Evolutionary conservation across 1,140 invertebrate species (phyloP), one percentile per base, ranked within the genome.

Genomic region (Trichoplusia ni): DNA sequence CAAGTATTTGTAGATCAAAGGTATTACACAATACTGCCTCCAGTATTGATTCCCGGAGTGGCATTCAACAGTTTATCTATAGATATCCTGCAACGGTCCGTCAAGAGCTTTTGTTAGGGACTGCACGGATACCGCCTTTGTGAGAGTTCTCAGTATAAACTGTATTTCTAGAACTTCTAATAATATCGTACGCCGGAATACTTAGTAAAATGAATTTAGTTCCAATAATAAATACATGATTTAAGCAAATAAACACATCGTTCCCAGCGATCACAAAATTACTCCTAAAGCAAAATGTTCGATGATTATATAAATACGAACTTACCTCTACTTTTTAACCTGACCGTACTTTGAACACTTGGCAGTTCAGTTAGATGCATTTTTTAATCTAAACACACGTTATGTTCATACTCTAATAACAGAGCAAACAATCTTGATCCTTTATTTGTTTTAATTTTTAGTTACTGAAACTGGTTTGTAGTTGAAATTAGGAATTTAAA

Each of bases 341-440:
- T 53, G 64, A 74, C 79, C 31, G 73, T 85, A 81, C 82, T 46
- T 61, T 13, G 8, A 58, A 56, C 69, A 72, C 70, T 76, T 70
- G 68, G 62, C 73, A 67, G 47, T 63, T 66, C 35, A 47, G 61
- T 63, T 72, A 59, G 59, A 69, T 60, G 68, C 72, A 77, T 75
- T 84, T 83, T 84, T 81, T 81, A 82, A 74, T 71, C 73, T 67
- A 68, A 54, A 69, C 74, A 74, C 71, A 69, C 60, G 59, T 67
- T 62, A 71, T 67, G 47, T 53, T 25, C 63, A 66, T 62, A 40
- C 31, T 18, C 4, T 59, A 35, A 67, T 58, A 14, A 60, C 13
- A 38, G 49, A 33, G 18, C 8, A 13, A 63, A 33, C n/a, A 25
- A 58, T 71, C 61, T 78, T 80, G 75, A 75, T 79, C 69, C 60